A percentile compares a stretch with the other conserved stretches of the same genome.
Evolutionary conservation across 2,797 vertebrate genomes (phyloP).

Genomic region (Dermochelys coriacea): DNA sequence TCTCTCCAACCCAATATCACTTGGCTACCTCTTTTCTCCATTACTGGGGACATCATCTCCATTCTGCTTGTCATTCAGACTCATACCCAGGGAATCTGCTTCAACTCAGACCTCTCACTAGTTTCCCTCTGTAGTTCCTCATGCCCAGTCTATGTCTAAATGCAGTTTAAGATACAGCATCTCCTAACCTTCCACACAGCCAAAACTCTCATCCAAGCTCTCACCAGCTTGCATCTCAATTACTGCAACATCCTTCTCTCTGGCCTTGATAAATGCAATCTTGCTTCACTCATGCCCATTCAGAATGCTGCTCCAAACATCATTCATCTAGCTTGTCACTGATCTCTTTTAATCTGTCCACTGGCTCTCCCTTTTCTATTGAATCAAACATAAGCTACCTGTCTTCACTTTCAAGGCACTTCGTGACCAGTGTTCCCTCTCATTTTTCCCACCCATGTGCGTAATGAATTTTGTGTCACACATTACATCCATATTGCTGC

Average conservation of each 20-base stretch:
- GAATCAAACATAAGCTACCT: not conserved
- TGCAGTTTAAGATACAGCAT: not conserved
- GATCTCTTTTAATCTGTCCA: not conserved
- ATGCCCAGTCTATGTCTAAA: not conserved
- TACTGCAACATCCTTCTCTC: not conserved
- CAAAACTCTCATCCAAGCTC: not conserved
- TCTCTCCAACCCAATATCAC: not conserved
- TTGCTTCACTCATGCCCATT: not conserved
- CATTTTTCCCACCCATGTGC: too few relatives aligned
- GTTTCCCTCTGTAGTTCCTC: not conserved
- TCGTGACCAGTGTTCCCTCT: too few relatives aligned
- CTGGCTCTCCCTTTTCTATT: not conserved
- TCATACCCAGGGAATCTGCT: not conserved
- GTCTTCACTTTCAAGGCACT: not conserved
- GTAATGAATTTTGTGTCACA: too few relatives aligned
- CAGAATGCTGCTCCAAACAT: not conserved
- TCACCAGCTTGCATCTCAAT: not conserved
- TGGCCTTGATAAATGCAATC: not conserved
- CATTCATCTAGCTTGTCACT: not conserved
- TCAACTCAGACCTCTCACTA: not conserved
- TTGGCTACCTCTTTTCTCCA: not conserved
- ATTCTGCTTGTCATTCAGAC: not conserved
- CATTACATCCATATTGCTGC: too few relatives aligned
- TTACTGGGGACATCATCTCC: not conserved
- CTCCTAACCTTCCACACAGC: not conserved